These are phyloP conservation scores for Odontocolon sp. DNA, from an alignment of 2,888 invertebrate genomes.

Conservation along the genomic window DNA sequence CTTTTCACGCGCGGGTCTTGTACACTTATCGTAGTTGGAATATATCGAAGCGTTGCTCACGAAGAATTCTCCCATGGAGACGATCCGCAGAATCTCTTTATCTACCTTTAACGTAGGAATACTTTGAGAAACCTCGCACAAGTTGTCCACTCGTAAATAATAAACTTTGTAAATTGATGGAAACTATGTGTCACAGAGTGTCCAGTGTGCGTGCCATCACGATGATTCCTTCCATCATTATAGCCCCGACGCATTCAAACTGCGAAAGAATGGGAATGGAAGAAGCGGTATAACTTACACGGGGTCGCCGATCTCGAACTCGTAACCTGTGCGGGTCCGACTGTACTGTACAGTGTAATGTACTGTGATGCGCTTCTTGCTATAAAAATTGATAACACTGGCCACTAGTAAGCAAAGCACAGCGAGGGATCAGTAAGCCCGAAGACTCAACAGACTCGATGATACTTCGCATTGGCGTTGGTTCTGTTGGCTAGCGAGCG, in stretches of 20 bases:
- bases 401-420: constrained; percentile 74
- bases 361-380: not conserved
- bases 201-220: no score
- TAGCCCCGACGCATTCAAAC: no score
- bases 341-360: not conserved
- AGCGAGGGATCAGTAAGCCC: constrained; percentile 42
- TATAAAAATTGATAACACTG: constrained; percentile 62
- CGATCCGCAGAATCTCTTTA: constrained; percentile 42
- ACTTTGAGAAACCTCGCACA: no score
- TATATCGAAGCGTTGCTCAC: not conserved
- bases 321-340: no score
- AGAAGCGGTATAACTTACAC: no score
- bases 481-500: not conserved
- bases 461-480: not conserved
- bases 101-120: not conserved
- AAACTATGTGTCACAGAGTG: no score
- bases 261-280: no score
- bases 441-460: not conserved
- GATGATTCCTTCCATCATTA: no score
- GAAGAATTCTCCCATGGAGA: constrained; percentile 37
- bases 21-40: not conserved
- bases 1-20: constrained; percentile 40
- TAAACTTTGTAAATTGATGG: no score
- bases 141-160: no score
- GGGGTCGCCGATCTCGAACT: no score